Percentiles rank a stretch among this genome's conserved stretches.
Evolutionary conservation across 2,797 vertebrate genomes (phyloP).

Genomic region (Hybognathus amarus): DNA sequence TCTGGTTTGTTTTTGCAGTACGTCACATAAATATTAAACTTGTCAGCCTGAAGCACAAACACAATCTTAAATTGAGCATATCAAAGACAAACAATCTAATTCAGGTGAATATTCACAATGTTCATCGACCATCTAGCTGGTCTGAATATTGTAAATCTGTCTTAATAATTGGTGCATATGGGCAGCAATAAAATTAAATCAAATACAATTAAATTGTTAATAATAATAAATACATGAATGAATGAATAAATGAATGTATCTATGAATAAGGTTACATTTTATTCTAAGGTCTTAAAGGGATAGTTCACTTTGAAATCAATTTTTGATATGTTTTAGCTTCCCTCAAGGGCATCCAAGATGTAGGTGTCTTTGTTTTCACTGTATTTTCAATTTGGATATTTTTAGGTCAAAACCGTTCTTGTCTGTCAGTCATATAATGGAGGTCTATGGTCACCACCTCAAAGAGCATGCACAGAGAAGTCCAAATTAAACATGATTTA

Average conservation of each 20-base stretch:
- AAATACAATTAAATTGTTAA: not conserved
- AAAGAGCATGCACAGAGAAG: too few relatives aligned
- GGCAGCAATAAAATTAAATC: not conserved
- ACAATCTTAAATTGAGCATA: not conserved
- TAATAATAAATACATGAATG: too few relatives aligned
- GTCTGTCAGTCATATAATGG: too few relatives aligned
- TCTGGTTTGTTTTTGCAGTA: slow-evolving; percentile 99
- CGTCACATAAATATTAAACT: slow-evolving; percentile 98
- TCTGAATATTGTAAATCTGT: not conserved
- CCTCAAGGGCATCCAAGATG: too few relatives aligned
- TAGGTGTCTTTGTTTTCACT: too few relatives aligned
- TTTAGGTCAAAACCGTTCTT: too few relatives aligned
- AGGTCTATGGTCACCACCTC: too few relatives aligned
- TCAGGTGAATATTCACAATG: not conserved
- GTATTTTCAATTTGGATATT: too few relatives aligned
- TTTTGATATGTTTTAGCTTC: too few relatives aligned
- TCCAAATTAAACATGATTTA: too few relatives aligned
- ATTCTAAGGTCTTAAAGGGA: not conserved
- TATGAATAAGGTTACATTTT: not conserved
- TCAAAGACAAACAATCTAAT: not conserved
- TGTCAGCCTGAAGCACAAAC: slow-evolving; percentile 85
- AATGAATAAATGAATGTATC: too few relatives aligned
- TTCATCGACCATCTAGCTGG: not conserved
- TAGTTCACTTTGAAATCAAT: too few relatives aligned
- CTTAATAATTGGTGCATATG: not conserved